These are phyloP conservation scores for Hirtodrosophila confusa DNA, from an alignment of 2,888 invertebrate species.

Conservation along the genomic window DNA sequence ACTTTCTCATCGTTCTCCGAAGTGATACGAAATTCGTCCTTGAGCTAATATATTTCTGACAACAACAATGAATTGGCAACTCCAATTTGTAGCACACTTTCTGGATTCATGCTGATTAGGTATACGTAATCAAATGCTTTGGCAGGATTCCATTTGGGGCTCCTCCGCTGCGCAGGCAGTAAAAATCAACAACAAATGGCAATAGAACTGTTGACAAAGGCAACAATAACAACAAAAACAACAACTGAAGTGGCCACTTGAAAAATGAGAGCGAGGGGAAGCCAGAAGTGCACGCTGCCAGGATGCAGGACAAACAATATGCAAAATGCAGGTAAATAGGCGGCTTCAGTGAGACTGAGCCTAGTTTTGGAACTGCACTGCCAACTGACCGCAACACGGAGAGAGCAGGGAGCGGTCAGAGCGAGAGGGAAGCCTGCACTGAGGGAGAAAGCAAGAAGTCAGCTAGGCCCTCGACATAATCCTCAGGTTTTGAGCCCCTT, in stretches of 20 bases:
- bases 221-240: conserved; percentile 42
- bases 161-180: conserved; percentile 11
- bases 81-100: conserved; percentile 2
- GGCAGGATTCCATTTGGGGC: conserved; percentile 14
- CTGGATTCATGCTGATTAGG: conserved; percentile 21
- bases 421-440: background rate
- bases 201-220: conserved; percentile 66
- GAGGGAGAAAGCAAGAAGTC: conserved; percentile 16
- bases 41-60: too few relatives aligned
- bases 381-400: conserved; percentile 56
- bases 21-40: too few relatives aligned
- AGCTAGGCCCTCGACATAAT: conserved; percentile 49
- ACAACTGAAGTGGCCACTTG: conserved; percentile 51
- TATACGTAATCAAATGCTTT: conserved; percentile 34
- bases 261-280: conserved; percentile 50
- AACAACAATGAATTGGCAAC: too few relatives aligned
- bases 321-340: conserved; percentile 20
- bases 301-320: conserved; percentile 44
- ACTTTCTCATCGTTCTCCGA: too few relatives aligned
- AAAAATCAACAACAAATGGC: conserved; percentile 65
- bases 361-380: conserved; percentile 38
- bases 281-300: conserved; percentile 43
- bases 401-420: background rate
- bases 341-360: conserved; percentile 26
- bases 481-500: conserved; percentile 55